Evolutionary conservation across 2,888 invertebrate genomes (phyloP).

Genomic region (Leptinotarsa peninsularis): DNA sequence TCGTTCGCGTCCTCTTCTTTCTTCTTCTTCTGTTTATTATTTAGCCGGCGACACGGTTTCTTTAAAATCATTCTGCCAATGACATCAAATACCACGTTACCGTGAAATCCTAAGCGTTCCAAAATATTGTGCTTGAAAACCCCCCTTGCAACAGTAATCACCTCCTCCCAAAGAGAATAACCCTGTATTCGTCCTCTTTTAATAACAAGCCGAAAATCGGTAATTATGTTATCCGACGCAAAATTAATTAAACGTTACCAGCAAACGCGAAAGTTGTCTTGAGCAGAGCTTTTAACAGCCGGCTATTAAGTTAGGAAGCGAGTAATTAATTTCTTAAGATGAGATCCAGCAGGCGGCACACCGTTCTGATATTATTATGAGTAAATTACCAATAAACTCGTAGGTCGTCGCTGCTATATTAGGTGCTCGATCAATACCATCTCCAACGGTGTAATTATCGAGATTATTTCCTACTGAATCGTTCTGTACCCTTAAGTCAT

Average conservation of each 20-base stretch:
- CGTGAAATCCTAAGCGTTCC: too few species aligned
- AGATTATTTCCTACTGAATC: background rate
- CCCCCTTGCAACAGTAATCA: background rate
- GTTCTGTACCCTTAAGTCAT: background rate
- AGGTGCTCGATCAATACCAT: background rate
- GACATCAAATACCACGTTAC: too few species aligned
- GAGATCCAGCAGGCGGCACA: conserved; percentile 30
- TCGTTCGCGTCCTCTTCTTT: too few species aligned
- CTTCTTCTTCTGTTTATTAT: too few species aligned
- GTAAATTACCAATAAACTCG: conserved; percentile 42
- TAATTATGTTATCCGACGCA: conserved; percentile 33
- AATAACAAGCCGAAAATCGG: conserved; percentile 7
- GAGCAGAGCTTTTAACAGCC: conserved; percentile 28
- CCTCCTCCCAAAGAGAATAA: background rate
- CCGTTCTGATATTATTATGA: conserved; percentile 35
- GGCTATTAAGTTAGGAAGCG: conserved; percentile 42
- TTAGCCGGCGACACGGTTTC: too few species aligned
- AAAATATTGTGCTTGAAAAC: too few species aligned
- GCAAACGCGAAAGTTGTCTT: conserved; percentile 30
- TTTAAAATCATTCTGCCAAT: too few species aligned
- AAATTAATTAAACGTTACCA: conserved; percentile 37
- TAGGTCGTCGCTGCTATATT: background rate
- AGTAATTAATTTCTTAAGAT: conserved; percentile 46
- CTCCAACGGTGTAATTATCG: background rate
- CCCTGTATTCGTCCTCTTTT: background rate